These are phyloP conservation scores for Cetoscarus ocellatus DNA, from an alignment of 2,797 vertebrate species.

Conservation along the genomic window DNA sequence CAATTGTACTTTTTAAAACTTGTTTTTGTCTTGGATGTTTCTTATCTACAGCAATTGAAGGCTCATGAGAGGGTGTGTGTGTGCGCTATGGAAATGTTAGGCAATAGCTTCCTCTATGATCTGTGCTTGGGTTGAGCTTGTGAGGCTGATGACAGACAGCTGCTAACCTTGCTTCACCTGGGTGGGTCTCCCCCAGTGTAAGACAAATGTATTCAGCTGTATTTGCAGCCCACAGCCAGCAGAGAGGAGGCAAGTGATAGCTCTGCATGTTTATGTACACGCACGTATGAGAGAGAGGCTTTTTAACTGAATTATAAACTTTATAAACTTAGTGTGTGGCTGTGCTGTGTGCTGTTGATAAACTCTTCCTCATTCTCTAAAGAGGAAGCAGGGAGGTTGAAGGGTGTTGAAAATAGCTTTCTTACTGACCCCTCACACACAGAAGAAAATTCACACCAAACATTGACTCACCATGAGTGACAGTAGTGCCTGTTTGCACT, in stretches of 20 bases:
- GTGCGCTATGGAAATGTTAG: conserved; percentile 3
- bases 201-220: conserved; percentile 25
- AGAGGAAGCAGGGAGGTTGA: conserved; percentile 32
- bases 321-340: conserved; percentile 9
- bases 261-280: not conserved
- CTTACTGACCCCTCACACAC: conserved; percentile 10
- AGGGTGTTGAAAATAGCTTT: conserved; percentile 1
- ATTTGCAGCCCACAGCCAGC: conserved; percentile 18
- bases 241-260: conserved; percentile 6
- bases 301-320: conserved; percentile 11
- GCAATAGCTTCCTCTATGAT: conserved; percentile 17
- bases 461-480: conserved; percentile 33
- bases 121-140: not conserved
- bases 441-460: conserved; percentile 24
- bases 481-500: conserved; percentile 34
- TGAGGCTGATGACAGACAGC: conserved; percentile 13
- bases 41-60: conserved; percentile 3
- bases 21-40: conserved; percentile 15
- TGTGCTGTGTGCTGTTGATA: conserved; percentile 4
- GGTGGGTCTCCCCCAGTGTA: not conserved
- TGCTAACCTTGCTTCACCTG: conserved; percentile 12
- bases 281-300: not conserved
- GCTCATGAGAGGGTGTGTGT: not conserved
- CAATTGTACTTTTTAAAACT: not conserved
- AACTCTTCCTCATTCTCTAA: conserved; percentile 35